Evolutionary conservation across 1,140 invertebrate species (phyloP).

Genomic region (Triops longicaudatus): DNA sequence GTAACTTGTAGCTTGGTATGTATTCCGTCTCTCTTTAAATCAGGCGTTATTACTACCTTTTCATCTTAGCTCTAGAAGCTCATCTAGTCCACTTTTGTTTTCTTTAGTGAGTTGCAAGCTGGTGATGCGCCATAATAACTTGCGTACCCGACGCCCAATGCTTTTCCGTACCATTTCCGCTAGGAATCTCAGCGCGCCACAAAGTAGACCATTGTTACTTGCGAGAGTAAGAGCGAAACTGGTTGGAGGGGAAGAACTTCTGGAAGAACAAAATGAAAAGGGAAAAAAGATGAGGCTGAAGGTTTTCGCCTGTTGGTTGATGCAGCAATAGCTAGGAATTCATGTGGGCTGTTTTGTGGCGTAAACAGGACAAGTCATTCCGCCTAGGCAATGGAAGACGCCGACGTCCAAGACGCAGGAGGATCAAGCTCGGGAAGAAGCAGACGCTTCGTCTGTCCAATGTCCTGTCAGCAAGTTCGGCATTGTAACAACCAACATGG

Average conservation of each 20-base stretch:
- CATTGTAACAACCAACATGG: constrained; percentile 15
- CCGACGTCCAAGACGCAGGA: constrained; percentile 13
- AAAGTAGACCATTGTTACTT: background rate
- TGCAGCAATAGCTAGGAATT: background rate
- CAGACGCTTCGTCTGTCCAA: constrained; percentile 7
- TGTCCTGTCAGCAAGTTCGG: constrained; percentile 9
- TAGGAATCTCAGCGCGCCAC: background rate
- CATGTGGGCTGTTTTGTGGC: constrained; percentile 14
- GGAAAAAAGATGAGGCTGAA: background rate
- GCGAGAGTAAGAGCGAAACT: background rate
- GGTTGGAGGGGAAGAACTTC: too few relatives aligned
- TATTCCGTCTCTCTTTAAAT: background rate
- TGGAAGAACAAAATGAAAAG: background rate
- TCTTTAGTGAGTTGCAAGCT: background rate
- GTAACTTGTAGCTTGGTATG: background rate
- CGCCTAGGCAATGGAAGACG: background rate
- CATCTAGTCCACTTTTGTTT: too few relatives aligned
- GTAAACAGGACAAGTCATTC: constrained; percentile 15
- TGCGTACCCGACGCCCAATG: background rate
- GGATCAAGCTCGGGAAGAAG: constrained; percentile 1
- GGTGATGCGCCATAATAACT: background rate
- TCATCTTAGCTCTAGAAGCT: too few relatives aligned
- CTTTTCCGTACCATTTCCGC: background rate
- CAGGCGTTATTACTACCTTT: too few relatives aligned
- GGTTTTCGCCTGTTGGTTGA: background rate